Evolutionary conservation across 2,888 invertebrate species (phyloP).

Genomic region (Leptogaster cylindrica): DNA sequence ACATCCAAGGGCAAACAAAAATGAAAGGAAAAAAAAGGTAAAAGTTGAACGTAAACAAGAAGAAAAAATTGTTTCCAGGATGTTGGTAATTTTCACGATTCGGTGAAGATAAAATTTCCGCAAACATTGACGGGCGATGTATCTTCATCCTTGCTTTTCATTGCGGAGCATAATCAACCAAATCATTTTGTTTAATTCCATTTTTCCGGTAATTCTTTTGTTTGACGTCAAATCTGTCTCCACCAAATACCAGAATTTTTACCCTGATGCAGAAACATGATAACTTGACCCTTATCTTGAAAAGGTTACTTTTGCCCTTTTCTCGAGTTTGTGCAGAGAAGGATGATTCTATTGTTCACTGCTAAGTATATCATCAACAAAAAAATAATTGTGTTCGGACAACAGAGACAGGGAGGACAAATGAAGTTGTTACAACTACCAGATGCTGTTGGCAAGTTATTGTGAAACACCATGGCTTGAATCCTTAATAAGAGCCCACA

Average conservation of each 20-base stretch:
- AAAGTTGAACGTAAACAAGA: conserved; percentile 26
- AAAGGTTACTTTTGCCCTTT: conserved; percentile 32
- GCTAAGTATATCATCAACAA: conserved; percentile 16
- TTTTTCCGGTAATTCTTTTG: conserved; percentile 11
- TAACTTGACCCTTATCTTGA: conserved; percentile 34
- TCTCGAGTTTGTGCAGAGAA: conserved; percentile 17
- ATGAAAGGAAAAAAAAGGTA: conserved; percentile 10
- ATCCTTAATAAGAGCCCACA: conserved; percentile 19
- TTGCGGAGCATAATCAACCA: conserved; percentile 22
- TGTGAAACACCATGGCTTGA: conserved; percentile 8
- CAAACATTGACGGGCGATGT: conserved; percentile 34
- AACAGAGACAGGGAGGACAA: neutral
- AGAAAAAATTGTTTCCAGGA: conserved; percentile 27
- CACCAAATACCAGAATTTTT: too few relatives aligned
- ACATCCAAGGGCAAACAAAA: conserved; percentile 21
- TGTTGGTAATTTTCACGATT: conserved; percentile 26
- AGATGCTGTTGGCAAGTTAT: conserved; percentile 17
- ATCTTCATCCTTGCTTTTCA: conserved; percentile 12
- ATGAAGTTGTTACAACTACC: conserved; percentile 28
- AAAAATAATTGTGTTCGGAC: conserved; percentile 23
- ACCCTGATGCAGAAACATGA: conserved; percentile 32
- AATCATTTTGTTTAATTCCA: conserved; percentile 30
- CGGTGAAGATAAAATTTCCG: conserved; percentile 20
- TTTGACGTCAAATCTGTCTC: too few relatives aligned
- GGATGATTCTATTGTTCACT: conserved; percentile 31